Percentiles rank a stretch among this genome's conserved stretches.
These are phyloP conservation scores for Felis catus DNA, from an alignment of 2,113 vertebrate genomes.

Conservation along the genomic window F.catus_Fca126_mat1.0 CM031421.1:72318501-72319000, in stretches of 20 bases:
- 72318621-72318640: conserved; percentile 15
- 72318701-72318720: background rate
- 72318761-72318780: background rate
- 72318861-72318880: background rate
- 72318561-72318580: background rate
- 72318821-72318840: background rate
- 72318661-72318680: conserved; percentile 23
- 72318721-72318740: background rate
- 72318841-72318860: background rate
- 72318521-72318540: background rate
- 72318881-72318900: background rate
- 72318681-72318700: background rate
- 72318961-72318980: background rate
- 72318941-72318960: background rate
- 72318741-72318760: background rate
- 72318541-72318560: background rate
- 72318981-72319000: background rate
- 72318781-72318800: background rate
- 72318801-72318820: background rate
- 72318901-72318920: background rate
- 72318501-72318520: background rate
- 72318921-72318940: background rate
- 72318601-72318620: conserved; percentile 2
- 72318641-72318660: conserved; percentile 20
- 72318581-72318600: background rate